Evolutionary conservation across 2,888 invertebrate species (phyloP).

Genomic region (Leptinotarsa juncta): DNA sequence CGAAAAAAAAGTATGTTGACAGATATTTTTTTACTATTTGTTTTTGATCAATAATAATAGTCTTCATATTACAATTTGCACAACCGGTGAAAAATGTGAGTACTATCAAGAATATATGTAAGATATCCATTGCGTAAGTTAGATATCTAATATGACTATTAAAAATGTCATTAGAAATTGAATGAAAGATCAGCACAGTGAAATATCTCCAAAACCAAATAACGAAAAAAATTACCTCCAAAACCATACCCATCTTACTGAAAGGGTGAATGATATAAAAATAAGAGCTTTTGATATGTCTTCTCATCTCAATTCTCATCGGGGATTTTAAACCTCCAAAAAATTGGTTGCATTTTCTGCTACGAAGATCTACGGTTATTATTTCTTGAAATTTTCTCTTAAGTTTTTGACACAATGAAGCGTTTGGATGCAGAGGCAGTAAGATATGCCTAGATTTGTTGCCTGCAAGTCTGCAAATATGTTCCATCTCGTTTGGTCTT

Average conservation of each 20-base stretch:
- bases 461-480: not conserved
- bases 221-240: conserved; percentile 25
- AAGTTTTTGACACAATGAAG: not conserved
- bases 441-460: not conserved
- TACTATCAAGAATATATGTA: conserved; percentile 12
- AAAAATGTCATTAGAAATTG: not conserved
- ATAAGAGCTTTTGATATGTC: conserved; percentile 28
- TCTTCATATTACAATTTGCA: conserved; percentile 9
- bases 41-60: conserved; percentile 12
- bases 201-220: conserved; percentile 16
- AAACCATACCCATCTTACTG: conserved; percentile 28
- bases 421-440: conserved; percentile 20
- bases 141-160: not conserved
- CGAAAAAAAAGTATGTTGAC: conserved; percentile 27
- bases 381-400: conserved; percentile 8
- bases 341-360: conserved; percentile 20
- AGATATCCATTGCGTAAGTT: not conserved
- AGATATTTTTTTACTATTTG: conserved; percentile 22
- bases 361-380: conserved; percentile 23
- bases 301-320: conserved; percentile 25
- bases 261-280: conserved; percentile 37
- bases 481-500: not conserved
- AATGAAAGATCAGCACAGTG: not conserved
- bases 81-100: conserved; percentile 26
- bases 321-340: conserved; percentile 22